Percentiles rank a stretch among this genome's conserved stretches.
Evolutionary conservation across 2,888 invertebrate genomes (phyloP).

Genomic region (Ypsolopha scabrella): DNA sequence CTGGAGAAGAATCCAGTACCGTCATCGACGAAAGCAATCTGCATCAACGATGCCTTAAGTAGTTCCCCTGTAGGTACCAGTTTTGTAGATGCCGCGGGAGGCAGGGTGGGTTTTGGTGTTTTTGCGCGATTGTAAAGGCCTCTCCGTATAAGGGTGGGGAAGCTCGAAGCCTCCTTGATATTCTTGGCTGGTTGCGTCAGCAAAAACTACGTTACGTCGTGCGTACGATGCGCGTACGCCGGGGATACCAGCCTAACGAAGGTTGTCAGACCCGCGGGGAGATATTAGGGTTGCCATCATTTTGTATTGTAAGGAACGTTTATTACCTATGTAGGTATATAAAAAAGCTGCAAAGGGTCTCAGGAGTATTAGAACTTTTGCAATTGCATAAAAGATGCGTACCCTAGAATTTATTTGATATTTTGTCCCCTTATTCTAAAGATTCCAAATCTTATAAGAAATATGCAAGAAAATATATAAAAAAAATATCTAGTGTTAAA

Average conservation of each 20-base stretch:
- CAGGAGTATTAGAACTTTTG: too few species aligned
- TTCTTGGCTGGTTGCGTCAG: constrained; percentile 33
- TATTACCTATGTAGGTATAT: not conserved
- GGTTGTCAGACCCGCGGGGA: constrained; percentile 19
- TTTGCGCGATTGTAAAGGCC: constrained; percentile 21
- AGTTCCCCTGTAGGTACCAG: not conserved
- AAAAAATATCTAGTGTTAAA: too few species aligned
- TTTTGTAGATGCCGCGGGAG: not conserved
- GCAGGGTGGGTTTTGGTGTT: not conserved
- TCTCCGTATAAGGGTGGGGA: constrained; percentile 53
- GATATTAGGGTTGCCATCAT: constrained; percentile 14
- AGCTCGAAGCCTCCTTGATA: constrained; percentile 45
- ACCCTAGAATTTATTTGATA: too few species aligned
- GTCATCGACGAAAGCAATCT: not conserved
- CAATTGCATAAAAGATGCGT: too few species aligned
- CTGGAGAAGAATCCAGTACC: constrained; percentile 52
- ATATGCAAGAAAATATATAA: too few species aligned
- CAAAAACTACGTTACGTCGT: constrained; percentile 59
- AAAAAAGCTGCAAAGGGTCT: too few species aligned
- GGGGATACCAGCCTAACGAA: constrained; percentile 33
- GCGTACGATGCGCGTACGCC: constrained; percentile 46
- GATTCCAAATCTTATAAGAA: too few species aligned
- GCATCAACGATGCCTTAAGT: not conserved
- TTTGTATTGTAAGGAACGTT: not conserved
- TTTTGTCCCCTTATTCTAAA: too few species aligned